Evolutionary conservation across 2,797 vertebrate genomes (phyloP), one percentile per base, ranked within the genome.

Genomic region (Anableps anableps): DNA sequence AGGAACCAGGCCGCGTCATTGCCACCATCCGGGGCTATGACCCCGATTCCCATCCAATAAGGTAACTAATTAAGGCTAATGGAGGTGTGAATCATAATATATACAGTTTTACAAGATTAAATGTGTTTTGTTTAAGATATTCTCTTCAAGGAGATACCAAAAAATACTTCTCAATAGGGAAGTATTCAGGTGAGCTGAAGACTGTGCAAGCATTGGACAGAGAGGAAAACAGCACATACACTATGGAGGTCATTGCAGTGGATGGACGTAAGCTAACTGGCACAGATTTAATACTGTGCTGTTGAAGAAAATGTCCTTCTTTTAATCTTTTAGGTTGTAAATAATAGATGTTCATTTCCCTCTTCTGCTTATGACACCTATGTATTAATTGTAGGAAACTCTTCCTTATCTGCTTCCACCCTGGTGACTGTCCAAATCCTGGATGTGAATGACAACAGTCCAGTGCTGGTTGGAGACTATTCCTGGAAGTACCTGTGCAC

Each of bases 401-500:
- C 95, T 0, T 95, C 95, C 2, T 85, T 96, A 80, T 96, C 94
- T 0, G 95, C 96, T 0, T 96, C 96, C 47, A 96, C 95, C 0
- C 85, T 95, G 75, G 94, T 97, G 2, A 95, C 95, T 0, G 95
- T 98, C 71, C 95, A 95, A 43, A 96, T 97, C 81, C 86, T 96
- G 90, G 96, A 96, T 77, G 95, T 96, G 68, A 95, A 95, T 19
- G 94, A 96, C 85, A 95, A 96, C 80, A 94, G 94, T 76, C 96
- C 96, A 0, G 92, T 95, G 60, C 87, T 95, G 41, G 91, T 96
- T 14, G 96, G 96, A 29, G 94, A 96, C 53, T 95, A 96, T 72
- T 96, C 95, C 14, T 93, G 95, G 93, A 96, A 93, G 86, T 96
- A 97, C 86, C 94, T 98, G 88, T 98, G 97, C 79, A 97, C 96